These are phyloP conservation scores for Alcedo quadribrachys DNA, from an alignment of 2,797 vertebrate genomes.

Conservation along the genomic window DNA sequence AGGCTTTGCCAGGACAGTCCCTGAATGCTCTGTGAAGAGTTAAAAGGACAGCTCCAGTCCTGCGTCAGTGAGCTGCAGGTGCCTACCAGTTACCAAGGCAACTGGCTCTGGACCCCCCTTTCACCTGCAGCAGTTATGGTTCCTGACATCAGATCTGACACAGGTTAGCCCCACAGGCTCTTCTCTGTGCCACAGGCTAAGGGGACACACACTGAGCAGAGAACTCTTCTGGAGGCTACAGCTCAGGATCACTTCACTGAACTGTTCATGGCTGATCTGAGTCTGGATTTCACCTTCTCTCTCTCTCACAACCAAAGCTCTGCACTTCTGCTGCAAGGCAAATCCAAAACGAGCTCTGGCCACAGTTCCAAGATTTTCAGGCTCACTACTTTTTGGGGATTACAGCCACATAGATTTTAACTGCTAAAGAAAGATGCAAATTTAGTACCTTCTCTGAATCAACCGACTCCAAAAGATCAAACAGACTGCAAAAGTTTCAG, in stretches of 20 bases:
- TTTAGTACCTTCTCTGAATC: background rate
- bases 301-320: background rate
- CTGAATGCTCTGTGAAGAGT: background rate
- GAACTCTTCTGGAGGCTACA: background rate
- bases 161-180: background rate
- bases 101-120: background rate
- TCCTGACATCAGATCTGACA: background rate
- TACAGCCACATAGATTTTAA: background rate
- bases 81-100: background rate
- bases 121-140: background rate
- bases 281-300: background rate
- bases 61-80: constrained; percentile 39
- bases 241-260: background rate
- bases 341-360: background rate
- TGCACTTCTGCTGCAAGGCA: background rate
- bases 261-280: background rate
- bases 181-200: background rate
- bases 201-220: background rate
- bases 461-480: background rate
- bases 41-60: background rate
- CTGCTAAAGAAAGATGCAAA: background rate
- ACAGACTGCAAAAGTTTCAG: background rate
- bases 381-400: background rate
- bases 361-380: background rate
- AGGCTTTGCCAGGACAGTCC: background rate